Evolutionary conservation across 2,113 vertebrate species (phyloP).

Genomic region (Malurus melanocephalus): DNA sequence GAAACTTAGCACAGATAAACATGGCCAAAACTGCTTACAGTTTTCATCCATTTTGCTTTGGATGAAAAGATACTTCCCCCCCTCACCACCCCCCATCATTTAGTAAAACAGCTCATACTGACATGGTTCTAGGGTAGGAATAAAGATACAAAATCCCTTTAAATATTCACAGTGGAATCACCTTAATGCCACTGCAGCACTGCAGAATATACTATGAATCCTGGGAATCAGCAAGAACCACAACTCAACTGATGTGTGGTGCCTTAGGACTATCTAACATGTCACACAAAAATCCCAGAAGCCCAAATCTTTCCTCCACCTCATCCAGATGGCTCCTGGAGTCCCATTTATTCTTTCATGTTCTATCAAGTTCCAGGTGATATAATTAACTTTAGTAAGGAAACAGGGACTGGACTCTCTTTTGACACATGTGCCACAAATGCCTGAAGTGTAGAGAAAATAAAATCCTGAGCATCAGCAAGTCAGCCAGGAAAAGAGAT

Average conservation of each 20-base stretch:
- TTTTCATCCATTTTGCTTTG: not conserved
- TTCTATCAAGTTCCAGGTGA: not conserved
- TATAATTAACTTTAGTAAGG: not conserved
- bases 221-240: not conserved
- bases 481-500: not conserved
- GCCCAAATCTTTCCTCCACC: not conserved
- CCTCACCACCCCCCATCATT: too few relatives aligned
- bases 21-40: not conserved
- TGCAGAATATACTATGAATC: not conserved
- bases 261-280: not conserved
- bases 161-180: not conserved
- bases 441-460: not conserved
- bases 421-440: not conserved
- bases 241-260: not conserved
- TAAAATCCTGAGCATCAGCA: not conserved
- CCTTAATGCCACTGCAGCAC: not conserved
- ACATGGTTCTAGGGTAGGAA: not conserved
- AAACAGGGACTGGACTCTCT: not conserved
- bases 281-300: not conserved
- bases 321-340: not conserved
- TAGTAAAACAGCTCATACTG: not conserved
- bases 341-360: not conserved
- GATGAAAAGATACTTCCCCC: not conserved
- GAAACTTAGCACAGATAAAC: not conserved
- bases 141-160: not conserved